Evolutionary conservation across 1,140 invertebrate genomes (phyloP).

Genomic region (Oryctes rhinoceros): DNA sequence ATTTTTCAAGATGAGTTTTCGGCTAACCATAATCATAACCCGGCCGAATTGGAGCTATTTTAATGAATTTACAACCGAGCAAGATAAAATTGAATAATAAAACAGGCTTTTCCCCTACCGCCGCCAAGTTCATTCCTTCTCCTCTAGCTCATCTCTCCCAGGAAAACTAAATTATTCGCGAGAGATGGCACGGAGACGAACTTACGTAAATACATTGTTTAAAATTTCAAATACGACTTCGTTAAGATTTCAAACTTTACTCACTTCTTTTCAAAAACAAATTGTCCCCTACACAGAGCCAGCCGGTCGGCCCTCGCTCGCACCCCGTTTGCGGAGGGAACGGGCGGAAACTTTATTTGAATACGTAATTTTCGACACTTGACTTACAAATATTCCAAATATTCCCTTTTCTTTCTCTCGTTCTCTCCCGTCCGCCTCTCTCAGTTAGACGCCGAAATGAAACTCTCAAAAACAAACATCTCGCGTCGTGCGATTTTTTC

Average conservation of each 20-base stretch:
- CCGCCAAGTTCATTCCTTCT: too few species aligned
- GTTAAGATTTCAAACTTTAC: conserved; percentile 15
- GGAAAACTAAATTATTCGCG: conserved; percentile 4
- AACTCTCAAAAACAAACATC: background rate
- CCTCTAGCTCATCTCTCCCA: too few species aligned
- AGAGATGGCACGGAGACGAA: background rate
- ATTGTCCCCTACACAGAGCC: background rate
- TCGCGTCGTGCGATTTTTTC: background rate
- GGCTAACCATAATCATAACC: too few species aligned
- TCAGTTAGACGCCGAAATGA: background rate
- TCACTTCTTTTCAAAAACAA: conserved; percentile 11
- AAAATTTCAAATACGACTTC: conserved; percentile 10
- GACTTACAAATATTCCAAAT: conserved; percentile 11
- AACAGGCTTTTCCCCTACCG: too few species aligned
- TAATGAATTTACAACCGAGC: too few species aligned
- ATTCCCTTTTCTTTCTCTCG: background rate
- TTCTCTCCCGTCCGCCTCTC: too few species aligned
- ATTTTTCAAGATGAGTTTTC: too few species aligned
- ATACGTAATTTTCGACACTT: conserved; percentile 15
- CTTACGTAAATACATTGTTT: conserved; percentile 15
- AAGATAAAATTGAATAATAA: too few species aligned
- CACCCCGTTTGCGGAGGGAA: background rate
- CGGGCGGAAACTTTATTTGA: background rate
- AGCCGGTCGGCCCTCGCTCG: background rate
- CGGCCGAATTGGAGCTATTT: too few species aligned